Evolutionary conservation across 2,888 invertebrate species (phyloP).

Genomic region (Tachina grossa): DNA sequence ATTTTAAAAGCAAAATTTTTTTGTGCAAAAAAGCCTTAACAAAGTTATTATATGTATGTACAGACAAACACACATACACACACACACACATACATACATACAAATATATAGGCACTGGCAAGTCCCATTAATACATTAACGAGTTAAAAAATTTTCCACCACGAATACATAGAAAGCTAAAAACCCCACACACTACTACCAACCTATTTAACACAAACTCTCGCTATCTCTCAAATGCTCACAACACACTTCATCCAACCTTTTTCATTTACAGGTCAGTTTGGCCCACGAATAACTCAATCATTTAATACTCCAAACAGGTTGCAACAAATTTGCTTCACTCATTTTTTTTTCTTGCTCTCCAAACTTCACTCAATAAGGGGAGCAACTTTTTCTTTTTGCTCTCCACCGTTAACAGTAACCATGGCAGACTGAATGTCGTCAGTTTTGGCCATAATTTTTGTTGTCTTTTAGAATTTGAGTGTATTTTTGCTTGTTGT

Average conservation of each 20-base stretch:
- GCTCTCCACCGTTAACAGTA: conserved; percentile 8
- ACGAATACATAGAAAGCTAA: neutral
- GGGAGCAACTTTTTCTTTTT: conserved; percentile 46
- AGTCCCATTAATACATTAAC: conserved; percentile 17
- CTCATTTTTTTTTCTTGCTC: conserved; percentile 1
- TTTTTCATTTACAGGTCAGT: neutral
- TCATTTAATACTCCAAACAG: conserved; percentile 2
- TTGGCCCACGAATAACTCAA: neutral
- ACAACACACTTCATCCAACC: conserved; percentile 41
- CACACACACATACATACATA: conserved; percentile 6
- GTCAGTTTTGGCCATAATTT: conserved; percentile 43
- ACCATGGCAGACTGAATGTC: conserved; percentile 69
- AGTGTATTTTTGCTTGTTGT: neutral
- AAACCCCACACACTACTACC: neutral
- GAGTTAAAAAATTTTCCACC: conserved; percentile 23
- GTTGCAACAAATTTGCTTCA: conserved; percentile 41
- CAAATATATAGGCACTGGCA: conserved; percentile 8
- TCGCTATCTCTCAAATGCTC: neutral
- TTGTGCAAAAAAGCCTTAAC: conserved; percentile 10
- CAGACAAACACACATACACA: conserved; percentile 10
- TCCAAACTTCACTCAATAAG: conserved; percentile 43
- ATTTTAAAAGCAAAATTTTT: conserved; percentile 27
- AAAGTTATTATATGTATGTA: conserved; percentile 43
- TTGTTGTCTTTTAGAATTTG: conserved; percentile 21
- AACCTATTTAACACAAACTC: neutral